Evolutionary conservation across 2,888 invertebrate species (phyloP).

Genomic region (Nemoura dubitans): DNA sequence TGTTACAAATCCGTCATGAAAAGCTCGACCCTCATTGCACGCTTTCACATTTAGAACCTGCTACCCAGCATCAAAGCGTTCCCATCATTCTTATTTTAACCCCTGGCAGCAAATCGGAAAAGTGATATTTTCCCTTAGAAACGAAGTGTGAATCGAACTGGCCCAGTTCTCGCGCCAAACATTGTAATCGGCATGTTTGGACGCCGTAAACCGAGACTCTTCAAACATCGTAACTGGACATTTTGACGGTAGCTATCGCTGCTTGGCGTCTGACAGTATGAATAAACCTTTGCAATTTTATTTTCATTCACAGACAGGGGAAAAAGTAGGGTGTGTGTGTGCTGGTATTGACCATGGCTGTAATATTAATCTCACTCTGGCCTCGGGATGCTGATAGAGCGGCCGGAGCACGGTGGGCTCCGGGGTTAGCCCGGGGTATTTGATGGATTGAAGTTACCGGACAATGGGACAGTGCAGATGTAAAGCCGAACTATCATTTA

Average conservation of each 20-base stretch:
- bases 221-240: slow-evolving; percentile 4
- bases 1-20: neutral
- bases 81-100: neutral
- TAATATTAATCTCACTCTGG: slow-evolving; percentile 37
- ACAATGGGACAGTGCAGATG: neutral
- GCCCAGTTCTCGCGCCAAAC: neutral
- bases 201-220: neutral
- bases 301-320: neutral
- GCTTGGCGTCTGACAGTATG: slow-evolving; percentile 28
- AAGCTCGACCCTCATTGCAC: neutral
- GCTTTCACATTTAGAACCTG: neutral
- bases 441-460: slow-evolving; percentile 20
- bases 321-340: slow-evolving; percentile 15
- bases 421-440: neutral
- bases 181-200: slow-evolving; percentile 21
- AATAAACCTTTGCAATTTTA: slow-evolving; percentile 38
- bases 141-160: neutral
- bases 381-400: neutral
- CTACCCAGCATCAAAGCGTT: neutral
- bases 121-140: slow-evolving; percentile 25
- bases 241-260: neutral
- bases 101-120: slow-evolving; percentile 1
- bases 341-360: slow-evolving; percentile 28
- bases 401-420: neutral
- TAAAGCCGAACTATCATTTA: neutral